Base-by-base conservation (phyloP, 2,888 invertebrate genomes). In the Tribolium freemani region DNA sequence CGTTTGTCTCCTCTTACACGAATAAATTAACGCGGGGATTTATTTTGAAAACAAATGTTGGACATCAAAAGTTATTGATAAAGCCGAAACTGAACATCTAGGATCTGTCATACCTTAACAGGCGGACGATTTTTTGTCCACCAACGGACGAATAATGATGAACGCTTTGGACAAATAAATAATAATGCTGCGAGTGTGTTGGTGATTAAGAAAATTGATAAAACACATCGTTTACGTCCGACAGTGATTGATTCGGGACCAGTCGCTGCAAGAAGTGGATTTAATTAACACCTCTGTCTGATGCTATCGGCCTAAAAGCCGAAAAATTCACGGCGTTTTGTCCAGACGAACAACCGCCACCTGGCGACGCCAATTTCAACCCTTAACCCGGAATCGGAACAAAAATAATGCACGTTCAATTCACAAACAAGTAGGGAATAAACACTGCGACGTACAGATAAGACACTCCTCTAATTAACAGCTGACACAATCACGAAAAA, bases 401-500 rank as follows among this genome's bases (percentile, higher is more conserved):
- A 51, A 48, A 31, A 20, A 20, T 38, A 54, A 67, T 67, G 30
- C 48, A 54, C 64, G 53, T 64, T 38, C 44, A 64, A 64, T 54
- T 30, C 67, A 67, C 67, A 46, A 71, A 66, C 57, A 72, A 76
- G 77, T 77, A 77, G 77, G 76, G 79, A 77, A 81, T 80, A 79
- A 78, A 80, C 79, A 77, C 76, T 74, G 75, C 68, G 71, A 76
- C 69, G 54, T 70, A 50, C 11, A 77, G 82, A 83, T 83, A 83
- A 83, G 80, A 75, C 72, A 74, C 69, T 75, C 76, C 78, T 83
- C 82, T 83, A 84, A 84, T 84, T 84, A 84, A 83, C 82, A 77
- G 80, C 77, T 82, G 83, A 84, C 84, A 84, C 81, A 83, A 83
- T 83, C 83, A 83, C 82, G 76, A 81, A 79, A 79, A 78, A 77